Percentiles rank a stretch among this genome's conserved stretches.
Evolutionary conservation across 2,797 vertebrate species (phyloP).

Genomic region (Xenentodon cancila): DNA sequence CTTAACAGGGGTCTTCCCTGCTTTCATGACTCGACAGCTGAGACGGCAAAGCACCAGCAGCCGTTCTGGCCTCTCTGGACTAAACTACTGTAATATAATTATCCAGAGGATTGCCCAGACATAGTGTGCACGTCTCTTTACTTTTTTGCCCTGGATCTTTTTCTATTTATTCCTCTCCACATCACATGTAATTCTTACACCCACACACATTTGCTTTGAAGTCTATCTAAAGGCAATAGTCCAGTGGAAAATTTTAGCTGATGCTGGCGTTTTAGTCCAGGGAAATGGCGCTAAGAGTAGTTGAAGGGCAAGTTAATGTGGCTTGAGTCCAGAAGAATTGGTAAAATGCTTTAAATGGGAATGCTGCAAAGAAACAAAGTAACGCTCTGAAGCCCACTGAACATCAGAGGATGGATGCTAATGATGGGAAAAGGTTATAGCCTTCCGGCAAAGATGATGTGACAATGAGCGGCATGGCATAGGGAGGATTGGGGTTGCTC

Average conservation of each 20-base stretch:
- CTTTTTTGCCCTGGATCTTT: slow-evolving; percentile 28
- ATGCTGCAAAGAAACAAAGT: slow-evolving; percentile 50
- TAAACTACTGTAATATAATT: slow-evolving; percentile 47
- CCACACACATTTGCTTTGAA: slow-evolving; percentile 36
- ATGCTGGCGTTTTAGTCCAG: slow-evolving; percentile 25
- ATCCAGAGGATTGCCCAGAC: slow-evolving; percentile 16
- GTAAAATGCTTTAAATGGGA: slow-evolving; percentile 50
- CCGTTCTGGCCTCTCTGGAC: slow-evolving; percentile 8
- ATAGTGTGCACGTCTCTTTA: slow-evolving; percentile 10
- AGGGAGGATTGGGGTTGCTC: slow-evolving; percentile 26
- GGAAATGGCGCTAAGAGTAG: slow-evolving; percentile 18
- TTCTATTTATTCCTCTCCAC: slow-evolving; percentile 35
- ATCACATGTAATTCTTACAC: slow-evolving; percentile 21
- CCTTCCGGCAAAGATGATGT: slow-evolving; percentile 57
- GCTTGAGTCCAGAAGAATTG: slow-evolving; percentile 49
- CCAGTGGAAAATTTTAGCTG: slow-evolving; percentile 39
- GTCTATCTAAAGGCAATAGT: slow-evolving; percentile 22
- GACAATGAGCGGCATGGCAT: slow-evolving; percentile 48
- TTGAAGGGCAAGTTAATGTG: slow-evolving; percentile 27
- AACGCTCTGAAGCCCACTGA: slow-evolving; percentile 7
- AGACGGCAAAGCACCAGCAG: slow-evolving; percentile 58
- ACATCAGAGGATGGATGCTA: slow-evolving; percentile 33
- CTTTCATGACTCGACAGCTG: slow-evolving; percentile 66
- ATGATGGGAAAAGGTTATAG: slow-evolving; percentile 10
- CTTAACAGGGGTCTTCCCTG: slow-evolving; percentile 57